phyloP scores from a whole-genome alignment of 1,140 invertebrate species.

The Drosophila malerkotliana region DNA sequence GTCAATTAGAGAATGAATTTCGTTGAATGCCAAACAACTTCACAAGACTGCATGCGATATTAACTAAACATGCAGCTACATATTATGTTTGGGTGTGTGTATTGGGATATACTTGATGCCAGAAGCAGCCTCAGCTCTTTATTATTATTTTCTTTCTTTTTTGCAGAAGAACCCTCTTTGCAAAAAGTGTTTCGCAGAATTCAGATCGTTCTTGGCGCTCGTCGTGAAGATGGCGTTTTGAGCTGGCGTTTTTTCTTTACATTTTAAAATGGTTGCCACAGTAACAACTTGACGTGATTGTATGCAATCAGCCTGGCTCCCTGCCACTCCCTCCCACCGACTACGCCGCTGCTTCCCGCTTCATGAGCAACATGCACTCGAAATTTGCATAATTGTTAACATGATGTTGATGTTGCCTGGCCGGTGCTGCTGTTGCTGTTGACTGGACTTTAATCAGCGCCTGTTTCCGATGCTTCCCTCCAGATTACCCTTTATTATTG shows the following conservation, averaged over 20 bases:
- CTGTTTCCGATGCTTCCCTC: conserved; percentile 40
- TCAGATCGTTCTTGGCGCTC: conserved; percentile 46
- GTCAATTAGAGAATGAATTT: conserved; percentile 68
- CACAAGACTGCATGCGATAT: conserved; percentile 72
- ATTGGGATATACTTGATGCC: conserved; percentile 9
- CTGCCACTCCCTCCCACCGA: conserved; percentile 10
- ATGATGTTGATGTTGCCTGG: conserved; percentile 70
- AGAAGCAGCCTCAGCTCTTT: conserved; percentile 3
- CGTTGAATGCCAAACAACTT: conserved; percentile 53
- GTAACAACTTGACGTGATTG: conserved; percentile 71
- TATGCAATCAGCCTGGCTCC: conserved; percentile 62
- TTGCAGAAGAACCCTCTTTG: conserved; percentile 8
- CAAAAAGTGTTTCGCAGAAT: conserved; percentile 65
- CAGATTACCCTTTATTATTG: conserved; percentile 46
- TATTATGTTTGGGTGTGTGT: not conserved
- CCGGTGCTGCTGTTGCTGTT: conserved; percentile 32
- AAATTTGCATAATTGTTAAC: conserved; percentile 82
- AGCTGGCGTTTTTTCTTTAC: conserved; percentile 48
- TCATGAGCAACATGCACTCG: conserved; percentile 66
- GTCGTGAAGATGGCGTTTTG: conserved; percentile 68
- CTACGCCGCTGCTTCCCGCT: conserved; percentile 13
- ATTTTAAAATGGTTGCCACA: conserved; percentile 62
- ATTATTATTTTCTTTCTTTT: not conserved
- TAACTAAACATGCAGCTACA: conserved; percentile 32
- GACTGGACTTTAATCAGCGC: conserved; percentile 71